Evolutionary conservation across 2,797 vertebrate species (phyloP).

Genomic region (Chloroceryle inda): DNA sequence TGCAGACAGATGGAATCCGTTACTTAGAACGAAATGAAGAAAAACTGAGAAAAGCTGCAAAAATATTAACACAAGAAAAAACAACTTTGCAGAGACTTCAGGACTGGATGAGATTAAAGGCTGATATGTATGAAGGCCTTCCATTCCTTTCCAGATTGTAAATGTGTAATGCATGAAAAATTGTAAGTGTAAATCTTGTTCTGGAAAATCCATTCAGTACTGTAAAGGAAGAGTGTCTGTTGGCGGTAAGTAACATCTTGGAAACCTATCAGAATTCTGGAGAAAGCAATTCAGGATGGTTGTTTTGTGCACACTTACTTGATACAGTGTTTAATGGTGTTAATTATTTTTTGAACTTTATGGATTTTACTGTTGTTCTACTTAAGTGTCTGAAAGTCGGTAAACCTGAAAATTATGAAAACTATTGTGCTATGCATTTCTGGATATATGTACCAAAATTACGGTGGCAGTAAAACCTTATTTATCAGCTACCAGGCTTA

Average conservation of each 20-base stretch:
- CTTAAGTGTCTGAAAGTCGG: slow-evolving; percentile 36
- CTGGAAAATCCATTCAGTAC: slow-evolving; percentile 20
- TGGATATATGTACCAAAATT: slow-evolving; percentile 54
- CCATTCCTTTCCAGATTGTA: slow-evolving; percentile 84
- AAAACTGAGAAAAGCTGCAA: slow-evolving; percentile 89
- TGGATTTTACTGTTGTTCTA: slow-evolving; percentile 45
- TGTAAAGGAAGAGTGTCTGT: slow-evolving; percentile 1
- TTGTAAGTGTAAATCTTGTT: slow-evolving; percentile 23
- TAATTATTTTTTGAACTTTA: slow-evolving; percentile 58
- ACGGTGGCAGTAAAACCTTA: slow-evolving; percentile 37
- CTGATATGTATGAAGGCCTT: slow-evolving; percentile 88
- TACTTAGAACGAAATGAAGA: slow-evolving; percentile 94
- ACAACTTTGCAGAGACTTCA: slow-evolving; percentile 85
- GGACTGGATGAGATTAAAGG: slow-evolving; percentile 90
- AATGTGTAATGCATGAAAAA: slow-evolving; percentile 37
- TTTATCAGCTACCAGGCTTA: slow-evolving; percentile 33
- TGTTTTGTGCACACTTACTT: slow-evolving; percentile 8
- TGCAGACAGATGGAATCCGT: slow-evolving; percentile 88
- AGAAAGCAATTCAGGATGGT: not conserved
- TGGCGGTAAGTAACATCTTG: not conserved
- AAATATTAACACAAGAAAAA: slow-evolving; percentile 89
- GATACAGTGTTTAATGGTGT: slow-evolving; percentile 53
- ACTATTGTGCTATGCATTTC: slow-evolving; percentile 49
- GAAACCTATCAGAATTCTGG: not conserved
- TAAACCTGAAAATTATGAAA: slow-evolving; percentile 58